Percentiles rank a stretch among this genome's conserved stretches.
Evolutionary conservation across 2,888 invertebrate species (phyloP).

Genomic region (Eugnorisma glareosa): DNA sequence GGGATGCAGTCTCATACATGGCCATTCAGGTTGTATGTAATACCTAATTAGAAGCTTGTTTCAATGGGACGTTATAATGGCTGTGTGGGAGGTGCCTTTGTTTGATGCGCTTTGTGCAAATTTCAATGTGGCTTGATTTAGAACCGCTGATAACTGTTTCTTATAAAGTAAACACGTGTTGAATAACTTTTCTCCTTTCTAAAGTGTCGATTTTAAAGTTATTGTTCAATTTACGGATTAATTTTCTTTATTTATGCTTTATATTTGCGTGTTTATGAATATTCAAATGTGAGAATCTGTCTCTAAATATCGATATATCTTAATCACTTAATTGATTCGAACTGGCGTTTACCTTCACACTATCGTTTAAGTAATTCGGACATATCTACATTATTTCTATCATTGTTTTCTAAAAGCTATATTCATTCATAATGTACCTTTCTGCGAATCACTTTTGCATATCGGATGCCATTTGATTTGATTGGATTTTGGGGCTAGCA

Average conservation of each 20-base stretch:
- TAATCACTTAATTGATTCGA: conserved; percentile 31
- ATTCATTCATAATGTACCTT: neutral
- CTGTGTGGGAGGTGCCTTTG: conserved; percentile 74
- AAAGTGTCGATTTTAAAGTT: conserved; percentile 17
- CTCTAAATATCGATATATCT: conserved; percentile 4
- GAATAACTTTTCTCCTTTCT: conserved; percentile 45
- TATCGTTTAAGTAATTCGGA: conserved; percentile 16
- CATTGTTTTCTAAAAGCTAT: conserved; percentile 4
- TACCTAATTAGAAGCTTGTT: conserved; percentile 81
- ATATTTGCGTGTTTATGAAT: conserved; percentile 35
- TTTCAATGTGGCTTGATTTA: conserved; percentile 60
- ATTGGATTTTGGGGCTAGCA: conserved; percentile 4
- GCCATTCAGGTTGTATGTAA: conserved; percentile 79
- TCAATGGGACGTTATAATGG: conserved; percentile 84
- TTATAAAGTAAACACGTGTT: conserved; percentile 31
- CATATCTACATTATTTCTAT: conserved; percentile 1
- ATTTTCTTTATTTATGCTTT: too few relatives aligned
- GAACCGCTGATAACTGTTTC: conserved; percentile 39
- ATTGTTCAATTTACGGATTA: conserved; percentile 23
- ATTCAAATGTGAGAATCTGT: conserved; percentile 30
- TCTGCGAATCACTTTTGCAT: neutral
- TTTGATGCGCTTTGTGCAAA: conserved; percentile 67
- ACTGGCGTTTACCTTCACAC: conserved; percentile 12
- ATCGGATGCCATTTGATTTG: conserved; percentile 1
- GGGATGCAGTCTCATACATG: conserved; percentile 79